Percentiles rank a stretch among this genome's conserved stretches.
phyloP scores from a whole-genome alignment of 2,888 invertebrate genomes.

The Plagodis dolabraria region DNA sequence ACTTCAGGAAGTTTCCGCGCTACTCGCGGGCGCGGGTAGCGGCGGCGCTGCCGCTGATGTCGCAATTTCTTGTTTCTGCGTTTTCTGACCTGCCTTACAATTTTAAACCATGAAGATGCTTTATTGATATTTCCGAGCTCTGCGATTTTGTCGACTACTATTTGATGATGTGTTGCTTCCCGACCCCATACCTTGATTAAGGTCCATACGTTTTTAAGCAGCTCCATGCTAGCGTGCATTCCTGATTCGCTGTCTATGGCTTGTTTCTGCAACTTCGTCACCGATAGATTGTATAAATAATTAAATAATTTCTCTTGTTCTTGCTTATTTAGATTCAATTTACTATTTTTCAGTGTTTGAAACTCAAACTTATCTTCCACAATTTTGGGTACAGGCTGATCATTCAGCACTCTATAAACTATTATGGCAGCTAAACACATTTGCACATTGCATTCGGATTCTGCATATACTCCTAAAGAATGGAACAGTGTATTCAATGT shows the following conservation, averaged over 20 bases:
- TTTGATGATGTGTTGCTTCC: constrained; percentile 48
- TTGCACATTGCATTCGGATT: constrained; percentile 19
- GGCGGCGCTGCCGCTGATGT: too few species aligned
- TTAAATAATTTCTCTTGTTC: constrained; percentile 55
- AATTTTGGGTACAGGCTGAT: constrained; percentile 46
- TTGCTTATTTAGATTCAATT: constrained; percentile 42
- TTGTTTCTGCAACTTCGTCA: constrained; percentile 39
- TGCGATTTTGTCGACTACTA: constrained; percentile 51
- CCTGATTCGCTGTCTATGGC: constrained; percentile 41
- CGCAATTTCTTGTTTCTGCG: constrained; percentile 3
- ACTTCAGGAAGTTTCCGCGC: constrained; percentile 23
- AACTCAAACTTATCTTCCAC: constrained; percentile 54
- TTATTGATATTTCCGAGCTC: constrained; percentile 47
- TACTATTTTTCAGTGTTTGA: constrained; percentile 42
- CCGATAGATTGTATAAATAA: constrained; percentile 48
- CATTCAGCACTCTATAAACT: constrained; percentile 12
- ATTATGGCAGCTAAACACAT: constrained; percentile 11
- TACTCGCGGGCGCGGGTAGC: too few species aligned
- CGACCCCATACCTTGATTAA: constrained; percentile 59
- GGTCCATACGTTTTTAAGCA: constrained; percentile 38
- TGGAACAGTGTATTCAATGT: constrained; percentile 16
- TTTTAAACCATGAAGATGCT: not conserved
- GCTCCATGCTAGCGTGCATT: constrained; percentile 34
- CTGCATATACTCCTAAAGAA: constrained; percentile 21
- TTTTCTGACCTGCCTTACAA: not conserved